These are phyloP conservation scores for Oophaga pumilio DNA, from an alignment of 2,113 vertebrate genomes.

Conservation along the genomic window DNA sequence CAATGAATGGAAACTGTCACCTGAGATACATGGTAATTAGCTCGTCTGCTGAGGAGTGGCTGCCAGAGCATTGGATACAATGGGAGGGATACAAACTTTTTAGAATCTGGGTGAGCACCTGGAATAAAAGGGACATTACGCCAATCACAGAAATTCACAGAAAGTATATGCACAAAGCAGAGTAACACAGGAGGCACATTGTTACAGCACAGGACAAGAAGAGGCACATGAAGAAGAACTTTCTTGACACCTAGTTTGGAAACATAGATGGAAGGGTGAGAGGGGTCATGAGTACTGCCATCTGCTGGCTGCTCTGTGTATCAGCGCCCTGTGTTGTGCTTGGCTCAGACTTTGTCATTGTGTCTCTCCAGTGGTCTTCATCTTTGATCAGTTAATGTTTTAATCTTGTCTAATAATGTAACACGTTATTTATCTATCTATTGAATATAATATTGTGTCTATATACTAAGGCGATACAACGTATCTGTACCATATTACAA, in stretches of 20 bases:
- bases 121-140: slow-evolving; percentile 51
- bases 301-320: not conserved
- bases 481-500: too few species aligned
- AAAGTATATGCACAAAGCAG: slow-evolving; percentile 33
- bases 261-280: slow-evolving; percentile 3
- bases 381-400: too few species aligned
- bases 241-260: not conserved
- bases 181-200: slow-evolving; percentile 35
- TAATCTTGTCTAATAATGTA: not conserved
- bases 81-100: not conserved
- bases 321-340: not conserved
- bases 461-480: too few species aligned
- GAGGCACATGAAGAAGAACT: not conserved
- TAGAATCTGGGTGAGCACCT: slow-evolving; percentile 21
- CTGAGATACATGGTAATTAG: not conserved
- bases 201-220: slow-evolving; percentile 36
- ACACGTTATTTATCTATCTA: not conserved
- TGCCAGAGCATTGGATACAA: slow-evolving; percentile 6
- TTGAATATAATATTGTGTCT: too few species aligned
- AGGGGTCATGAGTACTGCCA: not conserved
- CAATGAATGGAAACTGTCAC: not conserved
- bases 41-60: not conserved
- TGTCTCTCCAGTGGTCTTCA: not conserved
- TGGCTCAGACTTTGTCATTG: not conserved
- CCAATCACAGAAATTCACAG: slow-evolving; percentile 51